Evolutionary conservation across 2,113 vertebrate genomes (phyloP), one percentile per base, ranked within the genome.

Genomic region (Pantherophis guttatus): DNA sequence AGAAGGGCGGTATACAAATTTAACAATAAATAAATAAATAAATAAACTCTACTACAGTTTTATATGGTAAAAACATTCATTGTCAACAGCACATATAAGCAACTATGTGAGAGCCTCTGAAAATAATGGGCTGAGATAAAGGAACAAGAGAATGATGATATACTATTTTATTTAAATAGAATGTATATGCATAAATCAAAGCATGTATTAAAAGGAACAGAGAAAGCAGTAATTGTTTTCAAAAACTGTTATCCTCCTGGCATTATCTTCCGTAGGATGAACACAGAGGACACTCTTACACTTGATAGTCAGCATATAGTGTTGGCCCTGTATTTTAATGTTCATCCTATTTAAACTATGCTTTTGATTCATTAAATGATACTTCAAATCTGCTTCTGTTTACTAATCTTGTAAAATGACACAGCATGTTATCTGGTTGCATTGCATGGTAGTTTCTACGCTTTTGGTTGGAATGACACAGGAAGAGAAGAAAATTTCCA

Each of bases 181-280:
- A 53, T 33, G 11, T 13, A 53, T 44, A 44, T 81, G 17, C n/a
- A 62, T 62, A 86, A 57, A 91, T 54, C 48, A 86, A 85, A 89
- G 15, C 11, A 48, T 52, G 50, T 52, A 50, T 87, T 62, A 62
- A 21, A 58, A 87, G 44, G 44, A 92, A 87, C 29, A 33, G 17
- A 59, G 55, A 29, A 70, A 96, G 95, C 95, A 96, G 97, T 96
- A 96, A 97, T 94, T 93, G 94, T 88, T 94, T 62, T 89, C 93
- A 96, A 97, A 95, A 70, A 17, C 12, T 26, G 13, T 17, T 29
- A 58, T 53, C 24, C 0, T 10, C 8, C 9, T 62, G 29, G 21
- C 21, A 54, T 70, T 54, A 15, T 15, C 89, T 81, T 92, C 62
- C 48, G 39, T 26, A 50, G 70, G 15, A 86, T 87, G 81, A 44